phyloP scores from a whole-genome alignment of 2,888 invertebrate species.

The Heteromyza rotundicornis region DNA sequence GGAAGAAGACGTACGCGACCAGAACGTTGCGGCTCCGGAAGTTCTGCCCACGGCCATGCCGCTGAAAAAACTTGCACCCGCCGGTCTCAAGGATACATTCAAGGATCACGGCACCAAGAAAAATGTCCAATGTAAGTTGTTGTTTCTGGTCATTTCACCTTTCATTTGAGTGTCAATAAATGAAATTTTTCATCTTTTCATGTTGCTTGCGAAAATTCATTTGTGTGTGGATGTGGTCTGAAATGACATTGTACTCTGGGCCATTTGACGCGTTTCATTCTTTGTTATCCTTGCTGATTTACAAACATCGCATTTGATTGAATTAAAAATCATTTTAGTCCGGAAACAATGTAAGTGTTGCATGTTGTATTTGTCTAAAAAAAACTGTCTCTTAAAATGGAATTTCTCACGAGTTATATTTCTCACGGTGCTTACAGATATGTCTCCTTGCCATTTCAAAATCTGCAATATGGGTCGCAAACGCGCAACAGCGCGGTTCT shows the following conservation, averaged over 20 bases:
- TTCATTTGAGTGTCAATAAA: slow-evolving; percentile 32
- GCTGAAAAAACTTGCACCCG: slow-evolving; percentile 38
- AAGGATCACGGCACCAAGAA: slow-evolving; percentile 57
- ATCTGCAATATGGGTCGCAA: slow-evolving; percentile 75
- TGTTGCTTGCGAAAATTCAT: no score
- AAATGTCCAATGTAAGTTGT: slow-evolving; percentile 58
- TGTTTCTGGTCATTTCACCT: slow-evolving; percentile 8
- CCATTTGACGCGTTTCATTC: neutral
- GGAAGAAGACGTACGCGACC: slow-evolving; percentile 31
- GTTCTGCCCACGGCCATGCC: slow-evolving; percentile 38
- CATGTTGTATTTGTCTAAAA: neutral
- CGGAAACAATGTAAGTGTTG: slow-evolving; percentile 52
- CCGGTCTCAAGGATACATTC: slow-evolving; percentile 25
- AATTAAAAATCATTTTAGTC: slow-evolving; percentile 38
- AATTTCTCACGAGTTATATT: neutral
- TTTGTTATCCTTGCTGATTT: slow-evolving; percentile 25
- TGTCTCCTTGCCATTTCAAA: slow-evolving; percentile 73
- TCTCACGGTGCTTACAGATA: slow-evolving; percentile 60
- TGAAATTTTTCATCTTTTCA: slow-evolving; percentile 15
- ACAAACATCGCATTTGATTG: neutral
- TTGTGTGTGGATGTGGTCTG: no score
- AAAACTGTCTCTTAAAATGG: no score
- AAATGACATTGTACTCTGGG: no score
- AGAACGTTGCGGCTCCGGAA: slow-evolving; percentile 22
- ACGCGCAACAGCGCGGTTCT: slow-evolving; percentile 56